Base-by-base conservation (phyloP, 1,140 invertebrate genomes). In the Tetranychus cinnabarinus region DNA sequence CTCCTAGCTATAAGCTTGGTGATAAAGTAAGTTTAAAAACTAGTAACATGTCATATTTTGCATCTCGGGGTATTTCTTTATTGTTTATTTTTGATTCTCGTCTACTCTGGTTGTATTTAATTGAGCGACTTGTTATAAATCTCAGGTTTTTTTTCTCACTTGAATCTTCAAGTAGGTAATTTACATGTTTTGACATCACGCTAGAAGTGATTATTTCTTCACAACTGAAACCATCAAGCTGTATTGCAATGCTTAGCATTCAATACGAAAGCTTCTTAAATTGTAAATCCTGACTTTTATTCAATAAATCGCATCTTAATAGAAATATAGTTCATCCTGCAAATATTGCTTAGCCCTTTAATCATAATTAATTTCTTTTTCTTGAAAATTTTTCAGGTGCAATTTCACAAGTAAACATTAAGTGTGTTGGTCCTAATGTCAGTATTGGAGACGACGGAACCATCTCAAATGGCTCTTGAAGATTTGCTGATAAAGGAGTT, bases 391-490 rank as follows among this genome's bases (percentile, higher is more conserved):
- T 35, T n/a, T 45, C n/a, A 60, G 62, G 61, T 39, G 95, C 95
- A 23, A 95, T 99, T 68, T 97, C 92, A 42, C 90, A 97, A 76
- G 88, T 87, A 1, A 97, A 98, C 73, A 83, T 92, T 1, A 99
- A 98, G 72, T 91, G 96, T 72, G 86, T 81, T 65, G 81, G 81
- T 12, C 97, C 93, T 8, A 95, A 98, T 75, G 90, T 86, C 72
- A 95, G 95, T 60, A 82, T 97, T 36, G 93, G 88, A 66, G 82
- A 82, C 68, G 80, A 79, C 57, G 91, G 95, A 95, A 5, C 93
- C 95, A n/a, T 93, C 88, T 58, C 95, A 99, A 76, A 99, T 99
- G 96, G 96, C 88, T 52, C 75, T 99, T 0, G 96, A 99, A 76
- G 96, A 99, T 74, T 73, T 55, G 79, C 76, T 54, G 77, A 81